These are phyloP conservation scores for Sebastes itinus DNA, from an alignment of 2,797 vertebrate species.

Conservation along the genomic window DNA sequence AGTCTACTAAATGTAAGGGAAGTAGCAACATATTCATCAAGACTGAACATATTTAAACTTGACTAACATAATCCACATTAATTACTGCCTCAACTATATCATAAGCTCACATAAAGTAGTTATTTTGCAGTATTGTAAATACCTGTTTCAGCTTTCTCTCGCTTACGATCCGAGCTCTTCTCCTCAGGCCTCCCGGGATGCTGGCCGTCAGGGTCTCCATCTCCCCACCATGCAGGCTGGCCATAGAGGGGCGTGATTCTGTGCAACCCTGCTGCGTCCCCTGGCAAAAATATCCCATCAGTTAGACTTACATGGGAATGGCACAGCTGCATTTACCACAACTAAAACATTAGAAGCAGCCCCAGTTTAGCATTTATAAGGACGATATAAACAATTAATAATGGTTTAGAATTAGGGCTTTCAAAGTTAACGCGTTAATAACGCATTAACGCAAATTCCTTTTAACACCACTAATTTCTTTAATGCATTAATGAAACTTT, in stretches of 20 bases:
- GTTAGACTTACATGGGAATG: not conserved
- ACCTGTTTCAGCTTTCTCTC: constrained; percentile 84
- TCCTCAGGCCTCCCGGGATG: constrained; percentile 82
- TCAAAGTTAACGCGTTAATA: no score
- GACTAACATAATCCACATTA: not conserved
- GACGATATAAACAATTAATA: not conserved
- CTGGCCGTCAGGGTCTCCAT: constrained; percentile 87
- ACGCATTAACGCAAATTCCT: no score
- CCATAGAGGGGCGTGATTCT: constrained; percentile 95
- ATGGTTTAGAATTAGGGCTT: not conserved
- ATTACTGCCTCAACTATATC: not conserved
- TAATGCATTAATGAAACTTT: no score
- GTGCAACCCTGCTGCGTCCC: constrained; percentile 86
- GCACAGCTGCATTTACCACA: not conserved
- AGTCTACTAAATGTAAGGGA: not conserved
- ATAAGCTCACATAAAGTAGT: not conserved
- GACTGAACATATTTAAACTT: not conserved
- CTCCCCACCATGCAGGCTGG: constrained; percentile 98
- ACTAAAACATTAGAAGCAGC: not conserved
- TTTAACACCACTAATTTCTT: no score
- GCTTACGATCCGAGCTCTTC: constrained; percentile 80
- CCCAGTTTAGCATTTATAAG: not conserved
- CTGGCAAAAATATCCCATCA: constrained; percentile 33
- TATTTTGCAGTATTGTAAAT: not conserved
- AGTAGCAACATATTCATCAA: not conserved